These are phyloP conservation scores for Atlantisia rogersi DNA, from an alignment of 2,113 vertebrate genomes.

Conservation along the genomic window DNA sequence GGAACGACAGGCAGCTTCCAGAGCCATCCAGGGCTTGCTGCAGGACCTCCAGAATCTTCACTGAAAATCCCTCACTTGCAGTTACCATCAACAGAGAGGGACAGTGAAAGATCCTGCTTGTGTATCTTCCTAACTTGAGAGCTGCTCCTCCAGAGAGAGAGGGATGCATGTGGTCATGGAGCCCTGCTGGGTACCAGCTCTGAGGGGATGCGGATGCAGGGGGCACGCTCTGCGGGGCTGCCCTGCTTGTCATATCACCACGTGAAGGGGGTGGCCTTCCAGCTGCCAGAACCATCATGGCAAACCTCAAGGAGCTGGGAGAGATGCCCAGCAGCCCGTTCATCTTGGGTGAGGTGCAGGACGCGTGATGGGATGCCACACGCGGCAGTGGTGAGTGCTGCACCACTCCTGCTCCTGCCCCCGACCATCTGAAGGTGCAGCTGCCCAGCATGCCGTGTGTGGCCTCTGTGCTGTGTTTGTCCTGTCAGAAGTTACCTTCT, in stretches of 20 bases:
- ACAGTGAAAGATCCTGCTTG: background rate
- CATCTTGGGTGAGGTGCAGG: background rate
- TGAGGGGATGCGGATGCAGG: too few relatives aligned
- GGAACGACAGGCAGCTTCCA: accelerated
- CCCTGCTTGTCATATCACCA: background rate
- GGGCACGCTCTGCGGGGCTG: background rate
- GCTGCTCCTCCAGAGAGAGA: background rate
- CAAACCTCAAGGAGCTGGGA: background rate
- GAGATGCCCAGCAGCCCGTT: accelerated
- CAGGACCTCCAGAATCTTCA: background rate
- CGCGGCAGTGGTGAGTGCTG: accelerated
- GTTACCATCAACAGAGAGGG: background rate
- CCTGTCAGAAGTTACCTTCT: background rate
- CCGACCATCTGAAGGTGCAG: background rate
- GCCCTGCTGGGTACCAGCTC: background rate
- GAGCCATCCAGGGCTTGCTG: background rate
- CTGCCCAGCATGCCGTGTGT: accelerated
- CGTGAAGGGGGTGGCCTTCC: background rate
- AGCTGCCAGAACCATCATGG: background rate
- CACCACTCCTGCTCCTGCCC: background rate
- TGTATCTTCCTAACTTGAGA: background rate
- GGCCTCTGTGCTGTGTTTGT: background rate
- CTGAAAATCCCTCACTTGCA: background rate
- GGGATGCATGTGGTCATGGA: accelerated
- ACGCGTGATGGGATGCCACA: accelerated